phyloP scores from a whole-genome alignment of 2,113 vertebrate species.

The Spilogale gracilis region DNA sequence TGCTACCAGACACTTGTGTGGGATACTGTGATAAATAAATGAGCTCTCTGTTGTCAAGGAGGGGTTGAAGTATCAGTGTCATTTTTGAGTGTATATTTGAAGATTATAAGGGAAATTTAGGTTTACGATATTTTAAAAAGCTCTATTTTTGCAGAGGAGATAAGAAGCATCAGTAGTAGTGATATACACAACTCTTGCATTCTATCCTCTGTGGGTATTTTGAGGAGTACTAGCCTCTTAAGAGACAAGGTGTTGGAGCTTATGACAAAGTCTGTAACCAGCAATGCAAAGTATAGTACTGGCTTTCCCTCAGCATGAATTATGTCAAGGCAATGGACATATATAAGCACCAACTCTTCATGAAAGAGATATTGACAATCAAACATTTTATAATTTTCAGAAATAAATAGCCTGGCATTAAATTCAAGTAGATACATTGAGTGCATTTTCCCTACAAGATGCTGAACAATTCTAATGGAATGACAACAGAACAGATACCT shows the following conservation, averaged over 20 bases:
- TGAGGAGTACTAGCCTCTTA: neutral
- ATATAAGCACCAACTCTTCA: neutral
- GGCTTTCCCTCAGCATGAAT: neutral
- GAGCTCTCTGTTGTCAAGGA: neutral
- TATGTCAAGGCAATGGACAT: neutral
- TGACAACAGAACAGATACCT: conserved; percentile 40
- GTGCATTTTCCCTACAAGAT: neutral
- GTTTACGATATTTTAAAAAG: neutral
- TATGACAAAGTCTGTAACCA: neutral
- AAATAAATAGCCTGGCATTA: neutral
- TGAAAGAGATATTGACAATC: neutral
- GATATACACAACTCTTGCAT: accelerated
- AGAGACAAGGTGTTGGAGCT: neutral
- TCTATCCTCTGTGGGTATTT: neutral
- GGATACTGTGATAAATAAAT: neutral
- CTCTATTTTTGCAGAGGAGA: neutral
- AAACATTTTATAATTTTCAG: neutral
- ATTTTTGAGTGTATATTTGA: neutral
- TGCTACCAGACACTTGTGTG: neutral
- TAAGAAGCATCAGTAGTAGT: neutral
- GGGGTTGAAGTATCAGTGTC: too few relatives aligned
- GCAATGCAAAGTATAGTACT: accelerated
- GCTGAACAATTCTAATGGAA: neutral
- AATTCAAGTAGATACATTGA: accelerated
- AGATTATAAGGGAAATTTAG: neutral